Conservation (phyloP, 2,888 invertebrate species). For the Leptogaster cylindrica region DNA sequence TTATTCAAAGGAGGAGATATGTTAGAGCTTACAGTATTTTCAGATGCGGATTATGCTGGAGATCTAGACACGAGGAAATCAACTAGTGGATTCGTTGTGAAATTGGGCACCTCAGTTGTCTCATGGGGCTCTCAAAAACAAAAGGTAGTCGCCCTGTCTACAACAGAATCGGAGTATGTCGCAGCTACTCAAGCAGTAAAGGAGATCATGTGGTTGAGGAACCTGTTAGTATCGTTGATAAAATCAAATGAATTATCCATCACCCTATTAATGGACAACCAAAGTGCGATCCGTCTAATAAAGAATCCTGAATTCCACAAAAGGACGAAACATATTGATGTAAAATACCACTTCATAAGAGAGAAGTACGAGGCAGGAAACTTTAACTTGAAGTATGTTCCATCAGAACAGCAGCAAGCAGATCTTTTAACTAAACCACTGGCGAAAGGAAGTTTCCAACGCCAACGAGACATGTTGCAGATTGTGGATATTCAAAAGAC, state of each 20-base stretch:
- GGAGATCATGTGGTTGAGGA: conserved; percentile 47
- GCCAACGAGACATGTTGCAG: too few species aligned
- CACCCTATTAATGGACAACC: conserved; percentile 43
- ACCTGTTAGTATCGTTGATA: conserved; percentile 40
- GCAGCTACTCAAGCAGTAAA: conserved; percentile 50
- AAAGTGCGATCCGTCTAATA: conserved; percentile 41
- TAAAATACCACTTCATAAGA: conserved; percentile 38
- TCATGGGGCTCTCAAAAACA: conserved; percentile 42
- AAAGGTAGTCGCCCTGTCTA: conserved; percentile 48
- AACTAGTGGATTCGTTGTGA: conserved; percentile 33
- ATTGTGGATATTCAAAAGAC: too few species aligned
- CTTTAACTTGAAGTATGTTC: background rate
- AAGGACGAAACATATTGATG: conserved; percentile 35
- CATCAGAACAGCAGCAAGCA: background rate
- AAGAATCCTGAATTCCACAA: conserved; percentile 44
- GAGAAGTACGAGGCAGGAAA: conserved; percentile 17
- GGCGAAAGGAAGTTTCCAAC: too few species aligned
- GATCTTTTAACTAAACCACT: background rate
- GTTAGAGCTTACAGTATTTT: too few species aligned
- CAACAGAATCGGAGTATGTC: conserved; percentile 54
- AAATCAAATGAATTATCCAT: background rate
- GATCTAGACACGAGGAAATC: conserved; percentile 11
- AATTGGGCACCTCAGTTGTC: conserved; percentile 15
- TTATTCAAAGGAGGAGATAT: background rate
- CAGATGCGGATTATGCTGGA: conserved; percentile 42